These are phyloP conservation scores for Drosophila trapezifrons DNA, from an alignment of 1,140 invertebrate genomes.

Conservation along the genomic window DNA sequence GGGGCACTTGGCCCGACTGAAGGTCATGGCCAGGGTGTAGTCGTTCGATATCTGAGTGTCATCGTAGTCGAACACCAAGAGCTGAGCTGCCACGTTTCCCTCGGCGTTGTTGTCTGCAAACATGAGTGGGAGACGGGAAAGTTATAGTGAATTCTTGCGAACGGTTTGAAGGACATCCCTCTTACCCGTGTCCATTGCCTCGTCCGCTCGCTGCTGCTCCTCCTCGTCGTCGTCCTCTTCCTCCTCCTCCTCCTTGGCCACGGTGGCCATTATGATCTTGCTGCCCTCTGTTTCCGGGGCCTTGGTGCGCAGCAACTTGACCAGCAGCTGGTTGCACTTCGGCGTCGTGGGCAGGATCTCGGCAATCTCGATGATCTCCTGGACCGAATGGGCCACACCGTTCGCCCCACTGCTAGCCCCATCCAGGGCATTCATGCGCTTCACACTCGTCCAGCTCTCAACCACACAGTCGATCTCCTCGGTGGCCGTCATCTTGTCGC, in stretches of 20 bases:
- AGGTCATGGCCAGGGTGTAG: slow-evolving; percentile 87
- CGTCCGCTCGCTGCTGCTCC: slow-evolving; percentile 51
- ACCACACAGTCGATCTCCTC: slow-evolving; percentile 79
- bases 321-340: slow-evolving; percentile 76
- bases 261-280: slow-evolving; percentile 79
- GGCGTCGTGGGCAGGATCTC: slow-evolving; percentile 76
- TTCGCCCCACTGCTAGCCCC: slow-evolving; percentile 47
- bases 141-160: background rate
- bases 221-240: slow-evolving; percentile 62
- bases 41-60: slow-evolving; percentile 86
- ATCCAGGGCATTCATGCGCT: slow-evolving; percentile 74
- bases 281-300: slow-evolving; percentile 52
- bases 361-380: slow-evolving; percentile 75
- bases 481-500: slow-evolving; percentile 51
- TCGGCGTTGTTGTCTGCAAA: slow-evolving; percentile 56
- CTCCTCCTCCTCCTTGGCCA: slow-evolving; percentile 70
- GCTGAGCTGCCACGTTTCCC: slow-evolving; percentile 69
- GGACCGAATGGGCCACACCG: slow-evolving; percentile 31
- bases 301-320: slow-evolving; percentile 74
- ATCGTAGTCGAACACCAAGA: slow-evolving; percentile 87
- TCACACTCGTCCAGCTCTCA: slow-evolving; percentile 77
- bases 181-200: slow-evolving; percentile 55
- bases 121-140: background rate
- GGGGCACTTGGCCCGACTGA: slow-evolving; percentile 87
- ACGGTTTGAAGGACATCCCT: background rate